phyloP scores from a whole-genome alignment of 53 echinoderm and acorn worm species.

The Apostichopus leukothele region DNA sequence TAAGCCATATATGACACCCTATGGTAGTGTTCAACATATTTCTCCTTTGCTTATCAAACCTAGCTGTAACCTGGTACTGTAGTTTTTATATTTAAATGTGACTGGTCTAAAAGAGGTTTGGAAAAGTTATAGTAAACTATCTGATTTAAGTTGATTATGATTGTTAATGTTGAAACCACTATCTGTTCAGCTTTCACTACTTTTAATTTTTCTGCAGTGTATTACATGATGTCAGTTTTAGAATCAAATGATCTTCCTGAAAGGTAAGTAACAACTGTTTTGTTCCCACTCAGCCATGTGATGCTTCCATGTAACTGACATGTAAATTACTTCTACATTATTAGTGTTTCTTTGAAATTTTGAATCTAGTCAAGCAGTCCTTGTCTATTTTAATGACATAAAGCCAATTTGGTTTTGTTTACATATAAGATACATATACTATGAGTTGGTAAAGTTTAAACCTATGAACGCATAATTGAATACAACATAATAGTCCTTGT shows the following conservation, averaged over 20 bases:
- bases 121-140: too few species aligned
- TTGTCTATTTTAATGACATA: conserved; percentile 54
- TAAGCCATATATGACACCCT: conserved; percentile 30
- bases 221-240: conserved; percentile 84
- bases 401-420: conserved; percentile 15
- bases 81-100: too few species aligned
- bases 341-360: background rate
- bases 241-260: conserved; percentile 69
- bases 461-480: too few species aligned
- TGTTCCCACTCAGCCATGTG: too few species aligned
- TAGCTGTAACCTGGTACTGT: too few species aligned
- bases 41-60: background rate
- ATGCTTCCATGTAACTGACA: background rate
- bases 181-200: background rate
- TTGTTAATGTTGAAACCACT: background rate
- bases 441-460: too few species aligned
- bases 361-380: conserved; percentile 31
- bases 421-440: background rate
- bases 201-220: conserved; percentile 49
- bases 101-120: too few species aligned
- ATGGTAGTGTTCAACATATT: background rate
- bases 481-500: too few species aligned
- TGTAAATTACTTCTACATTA: background rate
- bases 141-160: too few species aligned
- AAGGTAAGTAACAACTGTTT: conserved; percentile 52